Conservation (phyloP, 2,797 vertebrate genomes). For the Distichodus sexfasciatus region DNA sequence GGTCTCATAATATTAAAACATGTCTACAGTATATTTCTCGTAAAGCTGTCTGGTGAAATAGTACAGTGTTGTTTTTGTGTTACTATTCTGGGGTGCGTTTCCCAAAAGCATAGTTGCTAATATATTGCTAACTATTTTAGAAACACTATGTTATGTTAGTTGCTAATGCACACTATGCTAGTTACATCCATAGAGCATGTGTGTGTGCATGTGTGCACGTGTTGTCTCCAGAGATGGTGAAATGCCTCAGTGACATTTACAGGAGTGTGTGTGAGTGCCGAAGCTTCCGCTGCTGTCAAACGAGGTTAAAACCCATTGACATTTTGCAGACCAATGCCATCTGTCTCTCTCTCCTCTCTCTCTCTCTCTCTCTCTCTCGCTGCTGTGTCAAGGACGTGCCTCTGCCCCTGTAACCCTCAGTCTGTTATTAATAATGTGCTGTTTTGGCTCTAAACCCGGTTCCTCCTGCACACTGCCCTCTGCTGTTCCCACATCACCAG, state of each 20-base stretch:
- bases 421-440: no score
- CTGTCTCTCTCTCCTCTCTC: conserved; percentile 18
- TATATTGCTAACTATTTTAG: conserved; percentile 1
- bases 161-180: conserved; percentile 15
- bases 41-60: no score
- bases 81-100: no score
- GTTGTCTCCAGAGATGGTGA: conserved; percentile 34
- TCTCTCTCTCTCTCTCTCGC: conserved; percentile 4
- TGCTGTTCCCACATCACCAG: no score
- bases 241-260: conserved; percentile 56
- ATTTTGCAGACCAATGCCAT: conserved; percentile 47
- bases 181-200: background rate
- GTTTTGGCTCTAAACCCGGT: no score
- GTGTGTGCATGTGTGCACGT: conserved; percentile 8
- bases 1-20: no score
- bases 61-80: no score
- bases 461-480: no score
- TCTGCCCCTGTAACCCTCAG: conserved; percentile 16
- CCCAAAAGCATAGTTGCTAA: no score
- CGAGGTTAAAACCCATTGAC: conserved; percentile 52
- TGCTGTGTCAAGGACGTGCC: background rate
- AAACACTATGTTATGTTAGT: no score
- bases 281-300: conserved; percentile 50
- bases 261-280: conserved; percentile 36
- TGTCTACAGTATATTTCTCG: no score